Base-by-base conservation (phyloP, 2,888 invertebrate species). In the Leucophora obtusa region DNA sequence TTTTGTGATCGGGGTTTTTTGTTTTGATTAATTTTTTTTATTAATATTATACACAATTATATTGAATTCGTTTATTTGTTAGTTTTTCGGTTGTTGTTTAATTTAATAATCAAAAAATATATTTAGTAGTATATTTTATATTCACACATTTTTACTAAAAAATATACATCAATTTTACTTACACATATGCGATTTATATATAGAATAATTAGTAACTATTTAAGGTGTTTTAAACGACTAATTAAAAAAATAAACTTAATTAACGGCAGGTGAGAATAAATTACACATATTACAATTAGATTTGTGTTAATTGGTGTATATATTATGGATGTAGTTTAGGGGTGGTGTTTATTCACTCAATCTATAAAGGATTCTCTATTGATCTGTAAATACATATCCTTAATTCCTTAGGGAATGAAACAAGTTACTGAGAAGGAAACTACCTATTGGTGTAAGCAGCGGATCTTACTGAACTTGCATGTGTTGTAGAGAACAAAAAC, bases 71-170 rank as follows among this genome's bases (percentile, higher is more conserved):
- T 76, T 76, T 80, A 47, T 66, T 75, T 11, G 50, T 56, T 58
- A 18, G 43, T 56, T 62, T 65, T 5, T 69, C 38, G 38, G 7
- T n/a, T 69, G 11, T 59, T 28, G 10, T 21, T 51, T 33, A 63
- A 58, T 71, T 70, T 66, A 53, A 58, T 62, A 58, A 76, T 68
- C 58, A 63, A 73, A 76, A 76, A 75, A 72, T 79, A 82, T 79
- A 43, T 58, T 76, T 33, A 59, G 5, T 82, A 38, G 38, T 38
- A 28, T 28, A 28, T 28, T 28, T 38, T 1, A 38, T 38, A 38
- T 38, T 38, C 38, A 38, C 38, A 38, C 38, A 38, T 38, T 38
- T 76, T 70, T 17, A 15, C 51, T 76, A 56, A 71, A 71, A 71
- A 72, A 71, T 59, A 59, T 70, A 76, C 28, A 28, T 28, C 28